Evolutionary conservation across 35 echinoderm and acorn worm species (phyloP).

Genomic region (Lytechinus variegatus): DNA sequence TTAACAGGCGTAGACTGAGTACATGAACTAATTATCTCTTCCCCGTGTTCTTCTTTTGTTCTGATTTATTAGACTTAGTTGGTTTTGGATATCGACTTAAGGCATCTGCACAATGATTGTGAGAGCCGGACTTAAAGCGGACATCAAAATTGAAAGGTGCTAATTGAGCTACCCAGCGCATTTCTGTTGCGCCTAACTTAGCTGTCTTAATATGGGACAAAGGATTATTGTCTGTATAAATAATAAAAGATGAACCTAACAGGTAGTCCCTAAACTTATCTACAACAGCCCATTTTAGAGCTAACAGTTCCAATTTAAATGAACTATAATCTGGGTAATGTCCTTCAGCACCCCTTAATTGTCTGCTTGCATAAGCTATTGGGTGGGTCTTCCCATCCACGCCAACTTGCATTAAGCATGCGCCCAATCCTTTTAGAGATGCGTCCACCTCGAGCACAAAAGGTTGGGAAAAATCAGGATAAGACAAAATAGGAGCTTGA

Average conservation of each 20-base stretch:
- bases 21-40: neutral
- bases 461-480: constrained; percentile 46
- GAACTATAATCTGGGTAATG: constrained; percentile 45
- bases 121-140: neutral
- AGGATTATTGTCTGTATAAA: constrained; percentile 64
- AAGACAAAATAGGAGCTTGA: constrained; percentile 44
- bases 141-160: neutral
- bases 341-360: constrained; percentile 47
- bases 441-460: constrained; percentile 66
- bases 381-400: constrained; percentile 55
- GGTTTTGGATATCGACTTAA: neutral
- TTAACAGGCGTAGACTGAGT: neutral
- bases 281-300: constrained; percentile 54
- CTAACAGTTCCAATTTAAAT: constrained; percentile 60
- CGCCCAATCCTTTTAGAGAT: constrained; percentile 55
- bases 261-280: constrained; percentile 69
- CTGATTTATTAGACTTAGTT: neutral
- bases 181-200: neutral
- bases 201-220: neutral
- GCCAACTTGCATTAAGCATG: constrained; percentile 54
- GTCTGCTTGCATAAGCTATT: constrained; percentile 58
- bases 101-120: neutral
- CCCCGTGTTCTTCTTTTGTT: neutral
- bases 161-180: neutral
- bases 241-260: neutral